These are phyloP conservation scores for Ornithorhynchus anatinus DNA, from an alignment of 2,113 vertebrate genomes.

Conservation along the genomic window DNA sequence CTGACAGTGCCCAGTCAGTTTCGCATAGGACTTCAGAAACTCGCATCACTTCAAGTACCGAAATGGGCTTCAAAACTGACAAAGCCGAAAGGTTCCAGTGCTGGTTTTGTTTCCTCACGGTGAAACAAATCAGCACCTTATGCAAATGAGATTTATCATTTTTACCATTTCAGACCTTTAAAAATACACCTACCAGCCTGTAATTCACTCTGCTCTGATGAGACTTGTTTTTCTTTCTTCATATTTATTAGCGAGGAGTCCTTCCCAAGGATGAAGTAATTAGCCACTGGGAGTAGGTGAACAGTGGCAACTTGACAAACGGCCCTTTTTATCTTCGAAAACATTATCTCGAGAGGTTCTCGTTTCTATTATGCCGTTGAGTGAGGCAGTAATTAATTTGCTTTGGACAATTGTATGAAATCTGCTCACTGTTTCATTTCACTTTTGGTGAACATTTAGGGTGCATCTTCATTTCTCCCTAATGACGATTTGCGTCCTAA, in stretches of 20 bases:
- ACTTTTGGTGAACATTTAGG: conserved; percentile 18
- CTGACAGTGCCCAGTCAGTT: conserved; percentile 34
- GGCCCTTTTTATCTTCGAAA: conserved; percentile 19
- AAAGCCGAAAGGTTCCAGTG: background rate
- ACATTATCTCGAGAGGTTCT: conserved; percentile 22
- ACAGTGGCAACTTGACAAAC: background rate
- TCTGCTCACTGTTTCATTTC: conserved; percentile 16
- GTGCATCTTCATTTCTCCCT: conserved; percentile 1
- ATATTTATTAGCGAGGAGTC: background rate
- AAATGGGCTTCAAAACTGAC: conserved; percentile 19
- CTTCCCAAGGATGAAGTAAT: background rate
- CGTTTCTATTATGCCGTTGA: conserved; percentile 28
- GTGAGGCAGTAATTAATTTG: conserved; percentile 47
- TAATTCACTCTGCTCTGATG: background rate
- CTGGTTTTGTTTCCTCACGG: conserved; percentile 1
- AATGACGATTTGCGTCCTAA: conserved; percentile 55
- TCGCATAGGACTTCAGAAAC: conserved; percentile 33
- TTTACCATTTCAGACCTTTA: conserved; percentile 12
- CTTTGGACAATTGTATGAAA: conserved; percentile 17
- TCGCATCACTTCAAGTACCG: background rate
- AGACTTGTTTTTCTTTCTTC: too few relatives aligned
- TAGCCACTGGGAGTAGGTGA: background rate
- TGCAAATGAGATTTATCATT: conserved; percentile 30
- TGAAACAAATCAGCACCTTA: conserved; percentile 14
- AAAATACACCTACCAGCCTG: background rate